phyloP scores from a whole-genome alignment of 2,113 vertebrate genomes.

The Saguinus imperator region DNA sequence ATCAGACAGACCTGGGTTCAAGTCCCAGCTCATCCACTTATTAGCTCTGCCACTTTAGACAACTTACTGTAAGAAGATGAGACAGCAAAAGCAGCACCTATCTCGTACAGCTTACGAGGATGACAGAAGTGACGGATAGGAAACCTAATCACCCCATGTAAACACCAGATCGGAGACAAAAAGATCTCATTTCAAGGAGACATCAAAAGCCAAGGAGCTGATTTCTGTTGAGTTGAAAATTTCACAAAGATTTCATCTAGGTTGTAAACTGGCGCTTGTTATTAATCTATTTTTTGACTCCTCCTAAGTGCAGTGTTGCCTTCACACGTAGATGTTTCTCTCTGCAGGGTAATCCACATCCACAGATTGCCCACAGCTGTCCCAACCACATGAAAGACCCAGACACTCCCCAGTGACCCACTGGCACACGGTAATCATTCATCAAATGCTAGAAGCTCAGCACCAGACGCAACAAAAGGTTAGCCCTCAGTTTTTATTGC shows the following conservation, averaged over 20 bases:
- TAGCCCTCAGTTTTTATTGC: not conserved
- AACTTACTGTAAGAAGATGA: not conserved
- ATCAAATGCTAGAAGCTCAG: constrained; percentile 74
- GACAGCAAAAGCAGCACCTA: not conserved
- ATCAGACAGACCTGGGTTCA: not conserved
- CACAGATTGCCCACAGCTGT: constrained; percentile 84
- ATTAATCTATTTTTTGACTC: not conserved
- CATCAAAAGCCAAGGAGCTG: constrained; percentile 28
- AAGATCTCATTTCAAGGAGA: not conserved
- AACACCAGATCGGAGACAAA: not conserved
- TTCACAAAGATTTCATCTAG: not conserved
- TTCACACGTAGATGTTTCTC: not conserved
- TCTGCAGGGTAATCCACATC: constrained; percentile 7
- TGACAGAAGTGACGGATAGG: not conserved
- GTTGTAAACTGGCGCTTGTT: not conserved
- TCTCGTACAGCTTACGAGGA: not conserved
- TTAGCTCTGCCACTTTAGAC: not conserved
- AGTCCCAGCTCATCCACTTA: not conserved
- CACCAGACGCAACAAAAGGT: constrained; percentile 50
- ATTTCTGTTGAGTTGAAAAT: not conserved
- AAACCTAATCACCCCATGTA: not conserved
- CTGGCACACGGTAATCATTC: constrained; percentile 79
- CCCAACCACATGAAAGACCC: constrained; percentile 83
- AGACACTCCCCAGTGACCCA: constrained; percentile 74
- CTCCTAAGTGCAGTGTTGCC: not conserved